Percentiles rank a stretch among this genome's conserved stretches.
phyloP scores from a whole-genome alignment of 2,113 vertebrate species.

The Myotis brandtii region DNA sequence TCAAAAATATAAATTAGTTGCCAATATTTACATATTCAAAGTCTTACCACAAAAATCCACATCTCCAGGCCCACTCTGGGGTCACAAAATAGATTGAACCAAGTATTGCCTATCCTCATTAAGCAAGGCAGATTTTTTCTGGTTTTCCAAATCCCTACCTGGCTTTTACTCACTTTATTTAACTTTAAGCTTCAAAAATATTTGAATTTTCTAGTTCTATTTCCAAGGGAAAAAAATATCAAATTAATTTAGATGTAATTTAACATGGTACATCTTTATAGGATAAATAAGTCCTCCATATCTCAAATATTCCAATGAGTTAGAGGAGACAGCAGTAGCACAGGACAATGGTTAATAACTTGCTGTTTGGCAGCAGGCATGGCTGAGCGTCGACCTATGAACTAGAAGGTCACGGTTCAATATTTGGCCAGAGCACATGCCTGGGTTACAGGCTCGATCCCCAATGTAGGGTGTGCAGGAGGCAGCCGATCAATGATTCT shows the following conservation, averaged over 20 bases:
- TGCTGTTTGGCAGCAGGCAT: neutral
- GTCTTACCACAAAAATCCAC: constrained; percentile 45
- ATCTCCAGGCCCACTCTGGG: neutral
- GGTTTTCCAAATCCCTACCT: neutral
- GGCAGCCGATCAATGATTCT: no score
- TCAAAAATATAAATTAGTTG: constrained; percentile 42
- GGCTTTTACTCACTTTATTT: constrained; percentile 39
- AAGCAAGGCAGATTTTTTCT: neutral
- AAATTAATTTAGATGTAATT: neutral
- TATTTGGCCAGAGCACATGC: no score
- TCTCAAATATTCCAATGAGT: neutral
- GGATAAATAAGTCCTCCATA: neutral
- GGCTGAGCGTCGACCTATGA: no score
- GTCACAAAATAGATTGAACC: neutral
- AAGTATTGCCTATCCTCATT: neutral
- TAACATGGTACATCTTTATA: neutral
- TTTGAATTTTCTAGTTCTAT: constrained; percentile 31
- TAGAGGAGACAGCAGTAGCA: neutral
- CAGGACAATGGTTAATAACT: neutral
- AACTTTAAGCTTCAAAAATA: constrained; percentile 36
- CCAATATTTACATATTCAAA: constrained; percentile 17
- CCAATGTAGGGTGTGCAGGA: no score
- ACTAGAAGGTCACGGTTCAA: no score
- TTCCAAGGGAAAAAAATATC: constrained; percentile 34
- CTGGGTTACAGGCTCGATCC: no score